Conservation (phyloP, 92 coral and sea anemone genomes). For the Phenganax subtilis region DNA sequence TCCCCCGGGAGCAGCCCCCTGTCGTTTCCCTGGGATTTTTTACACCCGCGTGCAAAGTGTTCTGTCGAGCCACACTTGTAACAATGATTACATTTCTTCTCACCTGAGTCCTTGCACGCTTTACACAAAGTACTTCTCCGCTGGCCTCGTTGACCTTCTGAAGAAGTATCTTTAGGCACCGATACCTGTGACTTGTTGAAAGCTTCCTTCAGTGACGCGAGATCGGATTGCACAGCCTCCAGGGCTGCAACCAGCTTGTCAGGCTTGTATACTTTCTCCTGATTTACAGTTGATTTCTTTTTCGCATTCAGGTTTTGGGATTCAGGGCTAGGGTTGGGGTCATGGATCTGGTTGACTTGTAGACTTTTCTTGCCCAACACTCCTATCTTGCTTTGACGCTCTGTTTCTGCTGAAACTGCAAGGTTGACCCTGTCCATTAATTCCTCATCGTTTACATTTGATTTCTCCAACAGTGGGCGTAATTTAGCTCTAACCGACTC, state of each 20-base stretch:
- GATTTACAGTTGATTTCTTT: not conserved
- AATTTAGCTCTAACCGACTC: slow-evolving; percentile 54
- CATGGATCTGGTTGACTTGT: not conserved
- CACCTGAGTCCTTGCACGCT: not conserved
- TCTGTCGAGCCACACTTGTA: slow-evolving; percentile 37
- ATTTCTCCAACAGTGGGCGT: slow-evolving; percentile 43
- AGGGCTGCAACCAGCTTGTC: slow-evolving; percentile 34
- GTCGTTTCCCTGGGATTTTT: slow-evolving; percentile 49
- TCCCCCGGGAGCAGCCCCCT: slow-evolving; percentile 58
- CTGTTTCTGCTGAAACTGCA: slow-evolving; percentile 44
- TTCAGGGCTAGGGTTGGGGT: not conserved
- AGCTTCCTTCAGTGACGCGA: slow-evolving; percentile 41
- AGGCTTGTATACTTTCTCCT: slow-evolving; percentile 27
- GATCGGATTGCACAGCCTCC: slow-evolving; percentile 29
- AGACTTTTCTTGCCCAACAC: slow-evolving; percentile 4
- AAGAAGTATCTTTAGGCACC: not conserved
- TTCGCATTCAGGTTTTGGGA: not conserved
- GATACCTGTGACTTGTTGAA: slow-evolving; percentile 33
- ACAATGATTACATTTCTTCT: slow-evolving; percentile 26
- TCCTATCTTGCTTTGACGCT: slow-evolving; percentile 41
- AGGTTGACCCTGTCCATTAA: slow-evolving; percentile 42
- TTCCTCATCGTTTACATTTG: slow-evolving; percentile 50
- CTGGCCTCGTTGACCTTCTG: not conserved
- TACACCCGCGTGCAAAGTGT: slow-evolving; percentile 32
- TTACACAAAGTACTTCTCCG: slow-evolving; percentile 25